phyloP scores from a whole-genome alignment of 2,797 vertebrate species.

The Danio jaintianensis region DNA sequence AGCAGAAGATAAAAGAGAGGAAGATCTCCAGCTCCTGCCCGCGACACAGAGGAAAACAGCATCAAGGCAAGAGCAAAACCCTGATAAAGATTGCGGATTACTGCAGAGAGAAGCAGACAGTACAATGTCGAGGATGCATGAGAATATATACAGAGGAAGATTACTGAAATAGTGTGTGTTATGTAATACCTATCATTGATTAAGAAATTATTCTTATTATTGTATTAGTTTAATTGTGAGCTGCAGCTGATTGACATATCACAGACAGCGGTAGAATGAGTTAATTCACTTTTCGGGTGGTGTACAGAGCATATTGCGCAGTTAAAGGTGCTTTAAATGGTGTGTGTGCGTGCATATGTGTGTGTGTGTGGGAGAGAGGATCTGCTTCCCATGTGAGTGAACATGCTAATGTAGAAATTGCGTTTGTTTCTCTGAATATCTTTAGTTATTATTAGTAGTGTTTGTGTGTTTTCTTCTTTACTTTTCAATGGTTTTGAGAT shows the following conservation, averaged over 20 bases:
- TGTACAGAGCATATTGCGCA: constrained; percentile 16
- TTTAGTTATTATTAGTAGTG: too few relatives aligned
- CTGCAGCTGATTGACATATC: neutral
- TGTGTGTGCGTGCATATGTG: neutral
- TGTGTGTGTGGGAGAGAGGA: neutral
- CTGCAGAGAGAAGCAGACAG: too few relatives aligned
- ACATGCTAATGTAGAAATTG: too few relatives aligned
- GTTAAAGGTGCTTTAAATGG: neutral
- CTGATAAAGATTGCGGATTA: too few relatives aligned
- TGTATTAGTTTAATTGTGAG: neutral
- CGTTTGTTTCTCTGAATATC: too few relatives aligned
- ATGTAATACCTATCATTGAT: neutral
- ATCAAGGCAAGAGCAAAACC: too few relatives aligned
- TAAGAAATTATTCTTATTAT: neutral
- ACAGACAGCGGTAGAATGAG: neutral
- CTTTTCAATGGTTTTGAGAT: neutral
- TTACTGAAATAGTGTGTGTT: neutral
- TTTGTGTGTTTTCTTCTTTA: neutral
- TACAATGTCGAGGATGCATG: too few relatives aligned
- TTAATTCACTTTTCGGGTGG: neutral
- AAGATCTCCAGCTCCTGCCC: neutral
- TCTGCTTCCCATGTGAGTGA: too few relatives aligned
- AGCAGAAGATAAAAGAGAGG: neutral
- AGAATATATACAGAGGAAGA: too few relatives aligned
- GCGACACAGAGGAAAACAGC: too few relatives aligned